Base-by-base conservation (phyloP, 2,113 vertebrate species). In the Atrichornis clamosus region DNA sequence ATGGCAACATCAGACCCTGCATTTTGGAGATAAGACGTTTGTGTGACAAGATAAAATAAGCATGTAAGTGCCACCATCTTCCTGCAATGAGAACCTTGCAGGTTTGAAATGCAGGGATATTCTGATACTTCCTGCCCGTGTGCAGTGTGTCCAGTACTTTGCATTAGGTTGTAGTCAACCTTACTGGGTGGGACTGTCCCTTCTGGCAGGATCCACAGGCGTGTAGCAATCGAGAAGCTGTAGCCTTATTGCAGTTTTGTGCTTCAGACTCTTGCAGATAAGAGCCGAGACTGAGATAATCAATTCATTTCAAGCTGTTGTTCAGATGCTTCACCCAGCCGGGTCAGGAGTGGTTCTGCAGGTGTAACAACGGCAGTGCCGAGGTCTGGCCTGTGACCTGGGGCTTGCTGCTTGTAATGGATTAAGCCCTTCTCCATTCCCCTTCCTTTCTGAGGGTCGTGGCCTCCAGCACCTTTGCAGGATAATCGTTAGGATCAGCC, bases 321-420 rank as follows among this genome's bases (percentile, higher is more conserved):
- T 70, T 80, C 79, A 35, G 50, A 21, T 67, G 28, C 52, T 90
- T 95, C 52, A 53, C 49, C 49, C 3, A 0, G 10, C 37, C 2
- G 5, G 80, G 64, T 68, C 90, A 85, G 86, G 60, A 89, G 92
- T 53, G 64, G 95, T 84, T 96, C 76, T 75, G 49, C 90, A 92
- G 73, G 92, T 89, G 26, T 46, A 81, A 42, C 20, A 15, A 85
- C 6, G 1, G 22, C 5, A 13, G 12, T 88, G 68, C 44, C 26
- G 2, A 56, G 52, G 73, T 72, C 72, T 92, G 11, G 37, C 67
- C 67, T 93, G 63, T 59, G 83, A 77, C 56, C 73, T 72, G 56
- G 72, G 14, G 23, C 49, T 87, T 79, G 64, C 69, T 89, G 60
- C 44, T 87, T 78, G 11, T 49, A 33, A 28, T 74, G 2, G 2